Evolutionary conservation across 1,140 invertebrate species (phyloP).

Genomic region (Pseudomyrmex pallidus): DNA sequence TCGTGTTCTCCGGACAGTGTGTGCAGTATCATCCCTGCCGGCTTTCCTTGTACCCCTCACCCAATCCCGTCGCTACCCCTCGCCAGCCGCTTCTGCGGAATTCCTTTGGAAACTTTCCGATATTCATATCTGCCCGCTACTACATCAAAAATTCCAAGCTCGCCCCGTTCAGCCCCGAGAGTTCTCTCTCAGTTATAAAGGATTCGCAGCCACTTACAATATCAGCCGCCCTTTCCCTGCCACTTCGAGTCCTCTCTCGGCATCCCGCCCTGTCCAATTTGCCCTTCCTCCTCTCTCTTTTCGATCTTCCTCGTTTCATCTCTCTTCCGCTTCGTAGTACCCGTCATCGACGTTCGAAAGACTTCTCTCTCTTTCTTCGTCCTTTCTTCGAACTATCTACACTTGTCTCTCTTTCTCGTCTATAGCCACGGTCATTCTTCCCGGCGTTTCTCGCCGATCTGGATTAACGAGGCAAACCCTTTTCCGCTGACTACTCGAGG

Average conservation of each 20-base stretch:
- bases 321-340: constrained; percentile 2
- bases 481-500: constrained; percentile 63
- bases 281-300: neutral
- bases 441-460: constrained; percentile 66
- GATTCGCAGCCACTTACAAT: constrained; percentile 84
- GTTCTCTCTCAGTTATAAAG: constrained; percentile 80
- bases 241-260: constrained; percentile 23
- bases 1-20: constrained; percentile 49
- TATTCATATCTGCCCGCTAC: constrained; percentile 83
- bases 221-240: constrained; percentile 73
- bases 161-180: constrained; percentile 71
- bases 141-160: constrained; percentile 84
- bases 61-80: constrained; percentile 13
- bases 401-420: neutral
- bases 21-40: constrained; percentile 51
- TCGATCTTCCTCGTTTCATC: neutral
- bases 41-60: constrained; percentile 20
- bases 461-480: constrained; percentile 74
- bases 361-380: neutral
- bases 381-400: constrained; percentile 16
- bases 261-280: constrained; percentile 48
- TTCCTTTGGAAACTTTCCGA: constrained; percentile 84
- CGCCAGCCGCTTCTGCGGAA: constrained; percentile 70
- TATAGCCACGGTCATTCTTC: neutral
- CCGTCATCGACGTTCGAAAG: constrained; percentile 56